Base-by-base conservation (phyloP, 2,797 vertebrate genomes). In the Enteromius radiatus region DNA sequence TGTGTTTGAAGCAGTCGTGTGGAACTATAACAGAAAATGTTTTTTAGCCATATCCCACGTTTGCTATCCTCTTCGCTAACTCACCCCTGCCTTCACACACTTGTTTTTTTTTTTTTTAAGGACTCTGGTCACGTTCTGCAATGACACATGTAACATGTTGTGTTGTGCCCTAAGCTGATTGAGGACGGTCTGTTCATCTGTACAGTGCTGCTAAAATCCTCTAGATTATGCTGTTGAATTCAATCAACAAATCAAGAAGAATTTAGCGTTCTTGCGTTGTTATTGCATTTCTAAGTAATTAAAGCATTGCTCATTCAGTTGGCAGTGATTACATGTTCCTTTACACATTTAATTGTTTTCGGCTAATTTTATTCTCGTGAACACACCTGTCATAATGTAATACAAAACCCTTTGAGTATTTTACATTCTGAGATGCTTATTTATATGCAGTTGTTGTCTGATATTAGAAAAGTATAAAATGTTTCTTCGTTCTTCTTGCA, bases 1-100 rank as follows among this genome's bases (percentile, higher is more conserved):
- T 90, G 89, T 47, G 83, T 78, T 83, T 74, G 75, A 80, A 82
- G 78, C 71, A 59, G 45, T 74, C 52, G 5, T 65, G 75, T 21
- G n/a, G 56, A 69, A 61, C 59, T 74, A 73, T 47, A 26, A 61
- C 12, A 9, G 23, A 21, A 15, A 63, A 65, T 26, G 15, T 52
- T 26, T 71, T 84, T 19, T 59, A 71, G 33, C 59, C 59, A 31
- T 17, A 31, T 63, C 63, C n/a, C 36, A 63, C 21, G 15, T 45
- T 81, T 33, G 38, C 43, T 41, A 36, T 64, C 17, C 41, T 70
- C 41, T 41, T 17, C 9, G 59, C 33, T 3, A 10, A 45, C 68
- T 33, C 47, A 41, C 78, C 77, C n/a, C 36, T 36, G 21, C 68
- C 11, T 59, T 52, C 19, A 11, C 21, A 28, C 67, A 45, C 41